Evolutionary conservation across 2,888 invertebrate species (phyloP), one percentile per base, ranked within the genome.

Genomic region (Lacanobia wlatinum): DNA sequence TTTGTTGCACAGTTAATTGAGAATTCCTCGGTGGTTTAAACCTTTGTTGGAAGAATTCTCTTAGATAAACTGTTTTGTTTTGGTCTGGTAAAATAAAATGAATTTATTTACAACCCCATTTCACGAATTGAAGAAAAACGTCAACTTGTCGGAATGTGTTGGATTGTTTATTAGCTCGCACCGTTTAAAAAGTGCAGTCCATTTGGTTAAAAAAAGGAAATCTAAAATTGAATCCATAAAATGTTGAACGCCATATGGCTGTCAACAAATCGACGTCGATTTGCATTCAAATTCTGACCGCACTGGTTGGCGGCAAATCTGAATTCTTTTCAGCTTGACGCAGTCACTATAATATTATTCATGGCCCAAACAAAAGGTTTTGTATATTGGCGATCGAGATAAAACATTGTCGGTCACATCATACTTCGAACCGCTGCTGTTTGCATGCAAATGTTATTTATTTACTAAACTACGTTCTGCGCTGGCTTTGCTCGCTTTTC

Each of bases 351-450:
- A 76, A 80, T 81, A 63, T 76, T 80, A 82, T 84, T 81, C 80
- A 80, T 87, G 75, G 61, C 1, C 43, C 70, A 83, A 82, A 83
- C 76, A 83, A 86, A 74, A 74, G 73, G 74, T 78, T 69, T 80
- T 59, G 61, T 66, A 68, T 72, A 80, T 74, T 82, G 70, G 65
- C 70, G 74, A 78, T 83, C 56, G 71, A 75, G 80, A 84, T 84
- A 78, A 86, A 77, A 80, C 78, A 84, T 83, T 61, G 80, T 43
- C 62, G 28, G 73, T 75, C 76, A 81, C 74, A 72, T 77, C 69
- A 69, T 59, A 61, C 73, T 55, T 43, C 52, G 56, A 65, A 28
- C 65, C 21, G 48, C 61, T 63, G 48, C 61, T 63, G 68, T 74
- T 70, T 73, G 78, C 66, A 77, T 82, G 60, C 68, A 73, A 70